These are phyloP conservation scores for Hydrotaea diabolus DNA, from an alignment of 2,888 invertebrate genomes.

Conservation along the genomic window DNA sequence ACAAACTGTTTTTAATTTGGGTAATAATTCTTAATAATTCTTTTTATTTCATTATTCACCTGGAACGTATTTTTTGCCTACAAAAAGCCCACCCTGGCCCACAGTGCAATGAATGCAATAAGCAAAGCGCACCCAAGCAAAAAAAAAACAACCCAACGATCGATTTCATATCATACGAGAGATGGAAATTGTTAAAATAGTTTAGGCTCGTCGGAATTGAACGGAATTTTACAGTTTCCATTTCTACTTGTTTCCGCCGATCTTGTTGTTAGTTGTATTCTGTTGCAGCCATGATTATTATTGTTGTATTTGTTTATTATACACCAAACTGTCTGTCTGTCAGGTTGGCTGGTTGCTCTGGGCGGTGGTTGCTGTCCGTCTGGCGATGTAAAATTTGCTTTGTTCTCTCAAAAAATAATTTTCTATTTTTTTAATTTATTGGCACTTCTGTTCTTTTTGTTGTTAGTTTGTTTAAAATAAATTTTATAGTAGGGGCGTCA, in stretches of 20 bases:
- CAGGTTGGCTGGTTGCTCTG: background rate
- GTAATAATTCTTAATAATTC: too few species aligned
- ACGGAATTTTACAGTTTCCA: slow-evolving; percentile 20
- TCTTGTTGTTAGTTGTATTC: background rate
- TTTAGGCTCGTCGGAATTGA: slow-evolving; percentile 7
- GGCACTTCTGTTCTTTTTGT: background rate
- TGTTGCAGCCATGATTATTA: background rate
- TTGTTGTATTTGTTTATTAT: slow-evolving; percentile 10
- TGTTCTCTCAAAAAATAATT: background rate
- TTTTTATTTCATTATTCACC: too few species aligned
- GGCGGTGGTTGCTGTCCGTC: background rate
- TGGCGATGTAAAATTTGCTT: background rate
- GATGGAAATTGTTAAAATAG: slow-evolving; percentile 25
- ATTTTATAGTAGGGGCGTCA: slow-evolving; percentile 21
- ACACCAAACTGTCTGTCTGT: background rate
- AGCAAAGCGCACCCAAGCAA: too few species aligned
- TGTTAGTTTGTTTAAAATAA: slow-evolving; percentile 23
- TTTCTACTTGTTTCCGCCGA: background rate
- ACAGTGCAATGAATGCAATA: too few species aligned
- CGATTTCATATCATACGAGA: background rate
- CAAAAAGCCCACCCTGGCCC: too few species aligned
- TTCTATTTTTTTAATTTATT: slow-evolving; percentile 19
- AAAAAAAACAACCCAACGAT: background rate
- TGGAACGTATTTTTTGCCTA: too few species aligned
- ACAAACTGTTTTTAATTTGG: too few species aligned